phyloP scores from a whole-genome alignment of 2,888 invertebrate genomes.

The Scrobipalpa atriplicella region DNA sequence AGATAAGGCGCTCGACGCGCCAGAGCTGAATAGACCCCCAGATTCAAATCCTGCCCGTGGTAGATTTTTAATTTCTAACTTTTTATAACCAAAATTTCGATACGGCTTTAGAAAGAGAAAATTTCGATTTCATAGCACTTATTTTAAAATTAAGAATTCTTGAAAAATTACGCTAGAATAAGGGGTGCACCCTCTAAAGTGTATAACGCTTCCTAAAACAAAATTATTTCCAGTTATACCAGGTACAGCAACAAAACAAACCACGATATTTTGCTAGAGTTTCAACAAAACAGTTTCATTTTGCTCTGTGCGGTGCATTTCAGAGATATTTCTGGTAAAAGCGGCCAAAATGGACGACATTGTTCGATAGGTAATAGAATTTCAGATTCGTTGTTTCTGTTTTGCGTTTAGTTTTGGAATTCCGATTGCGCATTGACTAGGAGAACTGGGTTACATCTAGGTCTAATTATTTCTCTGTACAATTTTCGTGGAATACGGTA shows the following conservation, averaged over 20 bases:
- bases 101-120: too few relatives aligned
- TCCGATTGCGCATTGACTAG: background rate
- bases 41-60: too few relatives aligned
- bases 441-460: background rate
- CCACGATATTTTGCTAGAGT: background rate
- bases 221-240: background rate
- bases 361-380: slow-evolving; percentile 17
- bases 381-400: slow-evolving; percentile 2
- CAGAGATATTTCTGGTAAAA: background rate
- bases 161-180: too few relatives aligned
- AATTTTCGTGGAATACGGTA: background rate
- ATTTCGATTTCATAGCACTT: too few relatives aligned
- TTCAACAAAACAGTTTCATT: background rate
- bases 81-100: too few relatives aligned
- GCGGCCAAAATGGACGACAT: background rate
- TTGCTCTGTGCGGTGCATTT: background rate
- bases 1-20: too few relatives aligned
- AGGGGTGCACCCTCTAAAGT: too few relatives aligned
- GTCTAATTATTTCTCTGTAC: background rate
- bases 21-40: too few relatives aligned
- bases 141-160: too few relatives aligned
- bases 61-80: too few relatives aligned
- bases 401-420: background rate
- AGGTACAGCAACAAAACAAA: background rate
- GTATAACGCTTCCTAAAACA: too few relatives aligned